Evolutionary conservation across 1,140 invertebrate genomes (phyloP).

Genomic region (Drosophila triauraria): DNA sequence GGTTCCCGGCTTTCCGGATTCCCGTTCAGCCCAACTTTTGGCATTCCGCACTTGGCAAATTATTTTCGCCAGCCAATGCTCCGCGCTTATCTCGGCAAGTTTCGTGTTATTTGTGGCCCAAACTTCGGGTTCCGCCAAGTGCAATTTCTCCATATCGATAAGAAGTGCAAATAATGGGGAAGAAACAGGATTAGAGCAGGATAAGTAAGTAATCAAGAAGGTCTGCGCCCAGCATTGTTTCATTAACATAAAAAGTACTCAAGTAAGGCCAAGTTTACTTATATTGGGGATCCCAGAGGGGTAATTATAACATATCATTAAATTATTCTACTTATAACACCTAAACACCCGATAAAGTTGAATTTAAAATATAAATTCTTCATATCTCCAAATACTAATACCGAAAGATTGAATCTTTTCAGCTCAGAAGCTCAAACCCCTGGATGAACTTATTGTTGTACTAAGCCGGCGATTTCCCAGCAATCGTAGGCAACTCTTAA

Average conservation of each 20-base stretch:
- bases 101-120: slow-evolving; percentile 65
- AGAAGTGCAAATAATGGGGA: slow-evolving; percentile 38
- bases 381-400: neutral
- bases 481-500: slow-evolving; percentile 19
- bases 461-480: neutral
- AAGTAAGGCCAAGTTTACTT: neutral
- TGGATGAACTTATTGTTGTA: slow-evolving; percentile 23
- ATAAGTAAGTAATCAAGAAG: neutral
- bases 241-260: slow-evolving; percentile 1
- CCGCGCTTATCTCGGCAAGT: slow-evolving; percentile 47
- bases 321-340: neutral
- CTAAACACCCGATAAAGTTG: neutral
- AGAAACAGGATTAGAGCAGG: neutral
- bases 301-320: neutral
- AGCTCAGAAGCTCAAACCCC: neutral
- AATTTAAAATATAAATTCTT: neutral
- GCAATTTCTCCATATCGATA: slow-evolving; percentile 41
- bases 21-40: slow-evolving; percentile 48
- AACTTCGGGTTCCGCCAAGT: slow-evolving; percentile 31
- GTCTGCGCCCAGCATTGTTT: neutral
- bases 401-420: slow-evolving; percentile 10
- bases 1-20: neutral
- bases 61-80: slow-evolving; percentile 66
- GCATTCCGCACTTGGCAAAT: slow-evolving; percentile 68
- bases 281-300: too few relatives aligned